Evolutionary conservation across 2,113 vertebrate species (phyloP), one percentile per base, ranked within the genome.

Genomic region (Hyaena hyaena): DNA sequence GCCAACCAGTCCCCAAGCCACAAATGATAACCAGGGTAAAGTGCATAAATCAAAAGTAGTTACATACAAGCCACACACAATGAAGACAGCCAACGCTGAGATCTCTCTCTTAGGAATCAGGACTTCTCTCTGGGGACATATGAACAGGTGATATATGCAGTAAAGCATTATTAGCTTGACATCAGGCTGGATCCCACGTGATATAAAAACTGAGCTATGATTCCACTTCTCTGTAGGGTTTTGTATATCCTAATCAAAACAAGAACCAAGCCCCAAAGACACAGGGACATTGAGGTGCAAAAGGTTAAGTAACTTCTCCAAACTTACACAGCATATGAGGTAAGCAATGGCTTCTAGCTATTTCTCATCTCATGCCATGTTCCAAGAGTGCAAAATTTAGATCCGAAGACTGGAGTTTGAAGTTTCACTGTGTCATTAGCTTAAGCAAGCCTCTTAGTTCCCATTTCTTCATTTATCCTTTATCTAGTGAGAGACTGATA

Each of bases 251-350:
- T 63, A 35, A 4, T 82, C 7, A 50, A 39, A 93, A 66, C 8
- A 74, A 12, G 5, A n/a, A 28, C 50, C 21, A 79, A 24, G 1
- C 26, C 8, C 85, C 76, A 66, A 39, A n/a, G 82, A 76, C 77
- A 86, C 24, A 65, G 15, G 6, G 43, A 61, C 21, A 14, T 39
- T 77, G 26, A 94, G 5, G 71, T 89, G 12, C 81, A 48, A 88
- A 96, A 95, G 19, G 11, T 69, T 84, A 86, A 63, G 12, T 77
- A 48, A 90, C 21, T 92, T 93, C 48, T 24, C 23, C 90, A 83
- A 93, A 92, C 50, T 87, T 71, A 45, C 31, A 74, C 5, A 45
- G 10, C 7, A 33, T 61, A 43, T 21, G 63, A 77, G 5, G 83
- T 82, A 82, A 58, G 58, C 61, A 88, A 39, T 31, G 65, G 21